Conservation (phyloP, 2,113 vertebrate species). For the Castor canadensis region DNA sequence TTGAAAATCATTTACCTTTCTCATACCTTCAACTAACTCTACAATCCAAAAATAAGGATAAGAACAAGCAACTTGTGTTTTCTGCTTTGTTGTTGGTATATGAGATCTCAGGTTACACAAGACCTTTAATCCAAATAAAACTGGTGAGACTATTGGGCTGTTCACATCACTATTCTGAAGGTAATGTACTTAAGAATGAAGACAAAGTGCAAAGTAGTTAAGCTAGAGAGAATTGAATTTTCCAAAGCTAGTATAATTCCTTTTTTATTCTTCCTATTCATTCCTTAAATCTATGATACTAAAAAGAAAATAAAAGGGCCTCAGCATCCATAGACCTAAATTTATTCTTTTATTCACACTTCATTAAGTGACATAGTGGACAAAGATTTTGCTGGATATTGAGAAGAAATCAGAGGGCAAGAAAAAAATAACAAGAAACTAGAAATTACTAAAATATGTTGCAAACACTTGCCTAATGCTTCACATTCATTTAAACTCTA, state of each 20-base stretch:
- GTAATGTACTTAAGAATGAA: background rate
- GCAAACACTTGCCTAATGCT: background rate
- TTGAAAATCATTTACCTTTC: background rate
- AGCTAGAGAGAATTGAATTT: background rate
- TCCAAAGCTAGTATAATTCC: conserved; percentile 26
- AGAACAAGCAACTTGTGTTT: background rate
- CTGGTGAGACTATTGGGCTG: background rate
- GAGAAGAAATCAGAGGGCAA: background rate
- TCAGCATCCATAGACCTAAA: background rate
- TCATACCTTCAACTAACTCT: background rate
- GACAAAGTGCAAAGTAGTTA: background rate
- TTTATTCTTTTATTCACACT: background rate
- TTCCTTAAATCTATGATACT: background rate
- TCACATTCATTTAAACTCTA: background rate
- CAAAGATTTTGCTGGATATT: background rate
- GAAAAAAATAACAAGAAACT: background rate
- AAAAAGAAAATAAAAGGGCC: background rate
- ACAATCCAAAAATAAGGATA: background rate
- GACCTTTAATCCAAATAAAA: background rate
- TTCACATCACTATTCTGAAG: background rate
- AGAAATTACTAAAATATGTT: background rate
- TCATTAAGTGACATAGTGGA: background rate
- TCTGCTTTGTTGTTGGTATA: background rate
- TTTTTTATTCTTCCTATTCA: background rate
- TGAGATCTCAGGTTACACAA: background rate